Evolutionary conservation across 2,797 vertebrate genomes (phyloP).

Genomic region (Sebastes nivosus): DNA sequence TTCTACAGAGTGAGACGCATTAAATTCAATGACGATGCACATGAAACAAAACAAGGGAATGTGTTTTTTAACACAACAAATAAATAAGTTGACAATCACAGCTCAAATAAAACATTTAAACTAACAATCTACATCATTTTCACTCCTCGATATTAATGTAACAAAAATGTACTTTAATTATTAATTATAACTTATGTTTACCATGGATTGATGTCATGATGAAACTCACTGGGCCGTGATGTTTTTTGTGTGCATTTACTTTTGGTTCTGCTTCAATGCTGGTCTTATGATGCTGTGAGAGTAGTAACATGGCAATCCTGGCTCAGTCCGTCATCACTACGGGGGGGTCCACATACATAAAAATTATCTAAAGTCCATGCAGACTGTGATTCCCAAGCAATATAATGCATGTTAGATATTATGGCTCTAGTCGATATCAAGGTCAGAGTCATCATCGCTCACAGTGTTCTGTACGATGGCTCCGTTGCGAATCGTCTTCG

Average conservation of each 20-base stretch:
- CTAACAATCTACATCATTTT: slow-evolving; percentile 35
- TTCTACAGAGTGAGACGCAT: slow-evolving; percentile 41
- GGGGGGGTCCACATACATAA: slow-evolving; percentile 25
- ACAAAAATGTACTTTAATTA: slow-evolving; percentile 8
- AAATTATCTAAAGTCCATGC: slow-evolving; percentile 49
- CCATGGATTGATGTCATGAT: slow-evolving; percentile 46
- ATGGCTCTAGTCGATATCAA: slow-evolving; percentile 92
- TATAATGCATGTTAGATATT: not conserved
- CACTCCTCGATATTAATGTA: not conserved
- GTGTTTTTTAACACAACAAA: slow-evolving; percentile 39
- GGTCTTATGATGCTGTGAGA: not conserved
- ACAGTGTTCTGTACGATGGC: slow-evolving; percentile 83
- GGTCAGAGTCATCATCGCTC: slow-evolving; percentile 90
- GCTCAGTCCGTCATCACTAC: slow-evolving; percentile 31
- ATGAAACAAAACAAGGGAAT: slow-evolving; percentile 21
- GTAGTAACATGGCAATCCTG: slow-evolving; percentile 8
- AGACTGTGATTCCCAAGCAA: slow-evolving; percentile 32
- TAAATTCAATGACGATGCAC: slow-evolving; percentile 19
- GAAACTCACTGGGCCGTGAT: not conserved
- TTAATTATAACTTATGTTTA: slow-evolving; percentile 32
- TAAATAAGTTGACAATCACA: slow-evolving; percentile 61
- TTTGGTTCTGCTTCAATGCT: slow-evolving; percentile 28
- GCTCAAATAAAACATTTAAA: slow-evolving; percentile 32
- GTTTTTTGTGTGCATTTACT: slow-evolving; percentile 8
- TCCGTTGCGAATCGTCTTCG: slow-evolving; percentile 85